phyloP scores from a whole-genome alignment of 2,113 vertebrate species.

The Hassar affinis region DNA sequence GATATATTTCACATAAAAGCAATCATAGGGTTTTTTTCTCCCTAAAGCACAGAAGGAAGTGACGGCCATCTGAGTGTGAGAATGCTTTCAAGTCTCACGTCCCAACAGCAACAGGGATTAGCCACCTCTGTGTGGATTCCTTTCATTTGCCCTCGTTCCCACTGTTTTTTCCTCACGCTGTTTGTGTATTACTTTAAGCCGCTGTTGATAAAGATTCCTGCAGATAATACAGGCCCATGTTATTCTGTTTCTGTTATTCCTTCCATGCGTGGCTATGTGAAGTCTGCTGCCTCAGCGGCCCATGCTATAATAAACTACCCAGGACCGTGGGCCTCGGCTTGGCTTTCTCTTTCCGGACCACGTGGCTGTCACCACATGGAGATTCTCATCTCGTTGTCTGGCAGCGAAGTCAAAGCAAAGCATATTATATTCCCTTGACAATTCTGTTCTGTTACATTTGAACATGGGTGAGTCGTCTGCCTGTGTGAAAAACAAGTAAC shows the following conservation, averaged over 20 bases:
- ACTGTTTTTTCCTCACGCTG: constrained; percentile 32
- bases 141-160: constrained; percentile 26
- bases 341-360: neutral
- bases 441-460: constrained; percentile 9
- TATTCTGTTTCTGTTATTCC: constrained; percentile 45
- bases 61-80: constrained; percentile 14
- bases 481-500: constrained; percentile 22
- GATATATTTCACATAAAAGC: constrained; percentile 14
- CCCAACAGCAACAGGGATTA: constrained; percentile 8
- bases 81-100: neutral
- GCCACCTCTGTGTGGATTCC: constrained; percentile 10
- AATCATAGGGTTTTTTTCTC: constrained; percentile 16
- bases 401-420: constrained; percentile 24
- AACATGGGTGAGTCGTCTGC: constrained; percentile 13
- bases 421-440: constrained; percentile 2
- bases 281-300: constrained; percentile 19
- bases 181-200: constrained; percentile 50
- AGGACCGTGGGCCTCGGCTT: constrained; percentile 2
- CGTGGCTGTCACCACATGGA: constrained; percentile 26
- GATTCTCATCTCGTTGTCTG: constrained; percentile 15
- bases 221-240: constrained; percentile 30
- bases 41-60: neutral
- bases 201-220: constrained; percentile 49
- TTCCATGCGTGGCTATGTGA: constrained; percentile 12
- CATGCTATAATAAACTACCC: constrained; percentile 37